These are phyloP conservation scores for Sebastes diploproa DNA, from an alignment of 2,797 vertebrate genomes.

Conservation along the genomic window DNA sequence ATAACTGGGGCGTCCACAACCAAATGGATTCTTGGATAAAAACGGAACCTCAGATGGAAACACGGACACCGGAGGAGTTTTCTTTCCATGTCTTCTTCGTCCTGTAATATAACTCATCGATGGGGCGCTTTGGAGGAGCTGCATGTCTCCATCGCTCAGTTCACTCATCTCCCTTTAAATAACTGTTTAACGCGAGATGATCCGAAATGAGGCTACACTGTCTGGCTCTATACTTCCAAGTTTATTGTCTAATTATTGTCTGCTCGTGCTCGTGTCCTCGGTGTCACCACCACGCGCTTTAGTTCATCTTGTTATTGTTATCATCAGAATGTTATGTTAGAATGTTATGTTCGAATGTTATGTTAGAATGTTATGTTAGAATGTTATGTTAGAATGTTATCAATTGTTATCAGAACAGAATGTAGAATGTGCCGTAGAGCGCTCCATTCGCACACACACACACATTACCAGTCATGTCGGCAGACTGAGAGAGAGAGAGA, in stretches of 20 bases:
- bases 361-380: too few relatives aligned
- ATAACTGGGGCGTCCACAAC: constrained; percentile 44
- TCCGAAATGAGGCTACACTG: neutral
- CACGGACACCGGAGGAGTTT: constrained; percentile 26
- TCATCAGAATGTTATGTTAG: neutral
- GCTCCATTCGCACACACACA: constrained; percentile 25
- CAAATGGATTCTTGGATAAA: constrained; percentile 7
- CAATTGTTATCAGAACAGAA: too few relatives aligned
- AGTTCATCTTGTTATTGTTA: constrained; percentile 8
- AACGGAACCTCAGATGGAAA: neutral
- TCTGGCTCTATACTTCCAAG: constrained; percentile 30
- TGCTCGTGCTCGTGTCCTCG: neutral
- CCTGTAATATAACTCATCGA: constrained; percentile 12
- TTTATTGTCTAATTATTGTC: constrained; percentile 15
- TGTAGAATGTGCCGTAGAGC: constrained; percentile 1
- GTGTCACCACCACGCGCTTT: constrained; percentile 21
- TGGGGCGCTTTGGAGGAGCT: neutral
- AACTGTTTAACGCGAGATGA: constrained; percentile 23
- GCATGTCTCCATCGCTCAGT: neutral
- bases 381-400: too few relatives aligned
- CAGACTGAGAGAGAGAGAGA: constrained; percentile 3
- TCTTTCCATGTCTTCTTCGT: neutral
- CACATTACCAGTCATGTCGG: constrained; percentile 24
- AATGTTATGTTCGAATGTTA: too few relatives aligned
- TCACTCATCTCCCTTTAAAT: constrained; percentile 17